A percentile compares a stretch with the other conserved stretches of the same genome.
These are phyloP conservation scores for Phortica variegata DNA, from an alignment of 1,140 invertebrate species.

Conservation along the genomic window DNA sequence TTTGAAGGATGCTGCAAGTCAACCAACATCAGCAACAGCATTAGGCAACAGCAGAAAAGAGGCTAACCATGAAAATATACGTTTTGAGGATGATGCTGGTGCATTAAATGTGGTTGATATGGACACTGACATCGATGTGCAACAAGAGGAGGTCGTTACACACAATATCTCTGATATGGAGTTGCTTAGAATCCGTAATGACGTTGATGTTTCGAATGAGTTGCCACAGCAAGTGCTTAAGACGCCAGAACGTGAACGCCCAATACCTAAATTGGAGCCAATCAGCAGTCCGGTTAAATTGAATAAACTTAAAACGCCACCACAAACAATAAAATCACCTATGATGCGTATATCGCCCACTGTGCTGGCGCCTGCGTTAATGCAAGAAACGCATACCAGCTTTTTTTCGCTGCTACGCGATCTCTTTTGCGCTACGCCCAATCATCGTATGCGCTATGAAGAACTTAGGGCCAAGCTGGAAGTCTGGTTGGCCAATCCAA, in stretches of 20 bases:
- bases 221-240: constrained; percentile 1
- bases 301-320: constrained; percentile 1
- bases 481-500: constrained; percentile 79
- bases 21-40: too few species aligned
- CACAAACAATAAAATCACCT: too few species aligned
- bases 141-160: too few species aligned
- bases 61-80: too few species aligned
- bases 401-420: constrained; percentile 82
- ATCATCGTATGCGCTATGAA: constrained; percentile 73
- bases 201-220: constrained; percentile 18
- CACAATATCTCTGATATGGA: too few species aligned
- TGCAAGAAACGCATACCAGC: constrained; percentile 75
- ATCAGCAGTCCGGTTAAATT: constrained; percentile 12
- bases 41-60: too few species aligned
- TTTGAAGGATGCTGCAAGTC: too few species aligned
- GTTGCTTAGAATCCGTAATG: too few species aligned
- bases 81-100: constrained; percentile 12
- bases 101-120: constrained; percentile 13
- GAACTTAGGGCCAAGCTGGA: constrained; percentile 75
- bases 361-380: constrained; percentile 56
- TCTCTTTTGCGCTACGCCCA: constrained; percentile 77
- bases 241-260: constrained; percentile 1
- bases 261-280: constrained; percentile 35
- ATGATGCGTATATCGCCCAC: background rate
- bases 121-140: constrained; percentile 9